These are phyloP conservation scores for Rattus rattus DNA, from an alignment of 2,113 vertebrate genomes.

Conservation along the genomic window DNA sequence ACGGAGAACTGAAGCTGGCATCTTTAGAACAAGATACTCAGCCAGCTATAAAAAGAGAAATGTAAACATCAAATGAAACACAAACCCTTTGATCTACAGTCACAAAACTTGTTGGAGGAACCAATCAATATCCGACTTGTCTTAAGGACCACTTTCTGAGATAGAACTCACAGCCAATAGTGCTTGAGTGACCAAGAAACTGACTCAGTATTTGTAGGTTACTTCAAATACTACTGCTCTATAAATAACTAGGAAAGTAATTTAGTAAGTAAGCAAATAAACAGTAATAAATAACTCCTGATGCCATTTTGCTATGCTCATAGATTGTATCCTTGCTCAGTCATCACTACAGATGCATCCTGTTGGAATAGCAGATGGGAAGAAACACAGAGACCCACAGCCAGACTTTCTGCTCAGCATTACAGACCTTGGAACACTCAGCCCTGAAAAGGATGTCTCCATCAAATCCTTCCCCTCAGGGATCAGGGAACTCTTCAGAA, in stretches of 20 bases:
- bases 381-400: not conserved
- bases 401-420: not conserved
- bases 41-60: not conserved
- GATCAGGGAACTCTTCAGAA: too few species aligned
- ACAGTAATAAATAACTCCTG: not conserved
- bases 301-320: not conserved
- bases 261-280: not conserved
- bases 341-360: not conserved
- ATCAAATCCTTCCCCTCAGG: not conserved
- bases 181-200: not conserved
- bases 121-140: not conserved
- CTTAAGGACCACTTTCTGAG: not conserved
- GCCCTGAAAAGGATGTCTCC: not conserved
- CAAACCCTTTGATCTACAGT: not conserved
- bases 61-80: not conserved
- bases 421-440: not conserved
- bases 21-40: not conserved
- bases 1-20: not conserved
- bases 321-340: not conserved
- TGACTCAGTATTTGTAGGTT: not conserved
- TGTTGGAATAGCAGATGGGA: not conserved
- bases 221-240: not conserved
- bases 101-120: not conserved
- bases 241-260: not conserved
- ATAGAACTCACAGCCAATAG: not conserved